Evolutionary conservation across 2,797 vertebrate species (phyloP), one percentile per base, ranked within the genome.

Genomic region (Euthynnus affinis): DNA sequence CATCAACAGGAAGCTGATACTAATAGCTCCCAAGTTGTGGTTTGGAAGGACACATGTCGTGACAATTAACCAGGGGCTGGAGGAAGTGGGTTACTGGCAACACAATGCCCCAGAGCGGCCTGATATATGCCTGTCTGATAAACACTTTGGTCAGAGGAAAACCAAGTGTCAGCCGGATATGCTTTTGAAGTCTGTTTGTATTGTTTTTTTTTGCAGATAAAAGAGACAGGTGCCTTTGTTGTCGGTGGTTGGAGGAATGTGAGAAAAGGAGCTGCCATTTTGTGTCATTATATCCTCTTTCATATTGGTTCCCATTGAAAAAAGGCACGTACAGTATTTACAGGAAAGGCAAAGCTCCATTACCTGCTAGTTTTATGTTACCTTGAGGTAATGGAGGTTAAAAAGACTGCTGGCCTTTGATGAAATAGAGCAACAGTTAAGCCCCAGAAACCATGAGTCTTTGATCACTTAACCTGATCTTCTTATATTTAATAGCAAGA

Each of bases 321-420:
- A 96, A 96, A 88, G 94, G 69, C 94, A 82, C 89, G 93, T 84
- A 89, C 89, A 79, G 85, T 96, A 96, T 74, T 91, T 97, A 92
- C 93, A 96, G 88, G 95, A 96, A 96, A 94, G 78, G 92, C 91
- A 1, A 53, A 95, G 94, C 74, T 94, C 86, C 86, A 84, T 88
- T 87, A 92, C 89, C 96, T 95, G 96, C 95, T 90, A 78, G 96
- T 96, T 78, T 93, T 89, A 12, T 61, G 80, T 92, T 92, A 83
- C 85, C 85, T 68, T 84, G 79, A 78, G 15, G 73, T 58, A 85
- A 83, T 37, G 64, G 74, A 82, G 85, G 85, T 80, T 81, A 85
- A 80, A 55, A 87, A 69, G 75, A 71, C 79, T 86, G 44, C 71
- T 32, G 74, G 90, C 78, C 78, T 91, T 93, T 93, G 90, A 91